A percentile compares a stretch with the other conserved stretches of the same genome.
Conservation (phyloP, 1,140 invertebrate species). For the Leptinotarsa undecemlineata region DNA sequence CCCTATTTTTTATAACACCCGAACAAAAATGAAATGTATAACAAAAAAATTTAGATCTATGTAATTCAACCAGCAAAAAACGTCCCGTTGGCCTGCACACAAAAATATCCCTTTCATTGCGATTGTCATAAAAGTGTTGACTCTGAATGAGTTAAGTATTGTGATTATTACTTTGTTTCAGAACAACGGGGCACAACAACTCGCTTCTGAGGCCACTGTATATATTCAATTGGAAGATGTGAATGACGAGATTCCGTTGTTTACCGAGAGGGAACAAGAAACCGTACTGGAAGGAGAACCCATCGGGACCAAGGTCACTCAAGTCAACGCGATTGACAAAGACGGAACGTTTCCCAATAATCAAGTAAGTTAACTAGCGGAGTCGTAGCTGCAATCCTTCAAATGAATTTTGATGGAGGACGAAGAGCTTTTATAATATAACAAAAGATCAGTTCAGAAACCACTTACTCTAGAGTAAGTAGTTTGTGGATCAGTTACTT, state of each 20-base stretch:
- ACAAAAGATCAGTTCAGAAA: too few species aligned
- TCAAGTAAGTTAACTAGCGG: slow-evolving; percentile 66
- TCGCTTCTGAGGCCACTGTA: slow-evolving; percentile 91
- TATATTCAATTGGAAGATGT: slow-evolving; percentile 93
- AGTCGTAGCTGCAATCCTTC: too few species aligned
- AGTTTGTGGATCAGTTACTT: background rate
- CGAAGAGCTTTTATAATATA: background rate
- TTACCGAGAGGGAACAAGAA: slow-evolving; percentile 92
- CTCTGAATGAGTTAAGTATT: too few species aligned
- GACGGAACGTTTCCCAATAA: slow-evolving; percentile 95
- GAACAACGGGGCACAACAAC: slow-evolving; percentile 94
- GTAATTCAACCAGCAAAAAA: too few species aligned
- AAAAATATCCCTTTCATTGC: too few species aligned
- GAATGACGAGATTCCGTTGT: slow-evolving; percentile 94
- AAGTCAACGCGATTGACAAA: slow-evolving; percentile 94
- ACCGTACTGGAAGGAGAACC: slow-evolving; percentile 93
- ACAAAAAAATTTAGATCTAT: too few species aligned
- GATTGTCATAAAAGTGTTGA: too few species aligned
- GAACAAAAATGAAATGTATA: too few species aligned
- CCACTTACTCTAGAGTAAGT: too few species aligned
- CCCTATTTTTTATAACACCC: too few species aligned
- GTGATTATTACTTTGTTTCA: slow-evolving; percentile 52
- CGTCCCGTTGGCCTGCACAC: too few species aligned
- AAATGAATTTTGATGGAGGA: slow-evolving; percentile 11
- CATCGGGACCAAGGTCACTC: slow-evolving; percentile 91